Conservation (phyloP, 2,113 vertebrate genomes). For the Prunella himalayana region DNA sequence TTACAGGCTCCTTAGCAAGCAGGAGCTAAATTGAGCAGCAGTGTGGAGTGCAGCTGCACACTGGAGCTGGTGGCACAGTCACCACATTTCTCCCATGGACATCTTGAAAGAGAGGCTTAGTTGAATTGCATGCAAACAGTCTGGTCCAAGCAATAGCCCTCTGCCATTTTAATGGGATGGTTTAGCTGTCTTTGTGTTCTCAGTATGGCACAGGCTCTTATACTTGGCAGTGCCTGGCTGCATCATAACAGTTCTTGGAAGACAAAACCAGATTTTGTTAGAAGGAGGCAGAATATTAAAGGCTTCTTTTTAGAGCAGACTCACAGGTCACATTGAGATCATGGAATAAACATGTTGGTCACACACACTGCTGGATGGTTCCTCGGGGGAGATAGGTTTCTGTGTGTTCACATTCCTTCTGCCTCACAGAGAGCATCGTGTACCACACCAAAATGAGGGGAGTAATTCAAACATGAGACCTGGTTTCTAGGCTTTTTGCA, state of each 20-base stretch:
- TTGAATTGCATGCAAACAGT: not conserved
- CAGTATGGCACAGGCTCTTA: not conserved
- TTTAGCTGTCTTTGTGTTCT: not conserved
- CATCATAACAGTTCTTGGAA: not conserved
- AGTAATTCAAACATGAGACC: not conserved
- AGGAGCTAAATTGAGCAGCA: constrained; percentile 1
- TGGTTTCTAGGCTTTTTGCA: not conserved
- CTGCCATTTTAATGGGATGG: not conserved
- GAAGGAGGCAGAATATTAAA: not conserved
- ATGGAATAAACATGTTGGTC: not conserved
- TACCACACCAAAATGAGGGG: not conserved
- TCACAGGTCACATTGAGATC: not conserved
- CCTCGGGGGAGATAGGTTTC: not conserved
- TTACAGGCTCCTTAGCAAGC: not conserved
- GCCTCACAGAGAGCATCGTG: accelerated
- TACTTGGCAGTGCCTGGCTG: not conserved
- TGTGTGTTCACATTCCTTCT: not conserved
- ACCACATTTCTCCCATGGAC: not conserved
- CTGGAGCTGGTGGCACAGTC: not conserved
- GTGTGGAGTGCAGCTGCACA: not conserved
- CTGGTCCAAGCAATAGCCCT: not conserved
- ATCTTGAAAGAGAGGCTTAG: not conserved
- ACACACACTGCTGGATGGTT: not conserved
- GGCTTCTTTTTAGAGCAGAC: not conserved
- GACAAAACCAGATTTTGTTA: constrained; percentile 2